A percentile compares a stretch with the other conserved stretches of the same genome.
phyloP scores from a whole-genome alignment of 2,113 vertebrate species.

The Poecilia latipinna region DNA sequence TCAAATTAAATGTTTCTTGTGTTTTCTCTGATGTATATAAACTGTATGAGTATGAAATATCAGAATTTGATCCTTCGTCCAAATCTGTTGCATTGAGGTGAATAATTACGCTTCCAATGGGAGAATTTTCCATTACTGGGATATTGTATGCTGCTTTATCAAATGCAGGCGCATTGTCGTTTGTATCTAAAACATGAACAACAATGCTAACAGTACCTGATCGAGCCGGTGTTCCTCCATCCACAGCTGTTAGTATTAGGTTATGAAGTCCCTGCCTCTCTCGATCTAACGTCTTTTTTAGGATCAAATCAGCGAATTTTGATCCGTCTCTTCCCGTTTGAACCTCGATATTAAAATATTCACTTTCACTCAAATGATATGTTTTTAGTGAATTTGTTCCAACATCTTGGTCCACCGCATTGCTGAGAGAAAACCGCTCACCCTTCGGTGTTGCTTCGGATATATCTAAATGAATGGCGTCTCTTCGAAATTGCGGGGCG shows the following conservation, averaged over 20 bases:
- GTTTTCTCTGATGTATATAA: conserved; percentile 74
- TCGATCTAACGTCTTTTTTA: conserved; percentile 71
- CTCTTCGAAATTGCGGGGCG: conserved; percentile 71
- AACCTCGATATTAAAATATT: conserved; percentile 75
- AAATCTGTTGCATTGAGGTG: conserved; percentile 71
- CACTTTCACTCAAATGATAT: conserved; percentile 65
- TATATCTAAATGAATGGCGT: conserved; percentile 70
- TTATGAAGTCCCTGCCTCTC: conserved; percentile 65
- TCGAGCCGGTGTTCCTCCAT: conserved; percentile 69
- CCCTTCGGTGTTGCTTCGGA: conserved; percentile 68
- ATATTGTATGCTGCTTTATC: conserved; percentile 59
- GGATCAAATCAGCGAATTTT: conserved; percentile 74
- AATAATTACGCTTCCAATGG: conserved; percentile 52
- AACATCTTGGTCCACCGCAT: conserved; percentile 77
- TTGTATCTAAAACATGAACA: conserved; percentile 73
- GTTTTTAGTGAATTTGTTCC: conserved; percentile 76
- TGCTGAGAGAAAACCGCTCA: conserved; percentile 75
- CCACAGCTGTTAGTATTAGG: conserved; percentile 70
- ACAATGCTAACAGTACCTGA: conserved; percentile 71
- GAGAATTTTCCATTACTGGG: conserved; percentile 69
- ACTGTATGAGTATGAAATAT: conserved; percentile 67
- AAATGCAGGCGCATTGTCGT: conserved; percentile 76
- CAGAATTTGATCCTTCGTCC: conserved; percentile 75
- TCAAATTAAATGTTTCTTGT: conserved; percentile 74
- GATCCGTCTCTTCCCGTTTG: conserved; percentile 74